Percentiles rank a stretch among this genome's conserved stretches.
phyloP scores from a whole-genome alignment of 1,140 invertebrate genomes.

The Aethina tumida region DNA sequence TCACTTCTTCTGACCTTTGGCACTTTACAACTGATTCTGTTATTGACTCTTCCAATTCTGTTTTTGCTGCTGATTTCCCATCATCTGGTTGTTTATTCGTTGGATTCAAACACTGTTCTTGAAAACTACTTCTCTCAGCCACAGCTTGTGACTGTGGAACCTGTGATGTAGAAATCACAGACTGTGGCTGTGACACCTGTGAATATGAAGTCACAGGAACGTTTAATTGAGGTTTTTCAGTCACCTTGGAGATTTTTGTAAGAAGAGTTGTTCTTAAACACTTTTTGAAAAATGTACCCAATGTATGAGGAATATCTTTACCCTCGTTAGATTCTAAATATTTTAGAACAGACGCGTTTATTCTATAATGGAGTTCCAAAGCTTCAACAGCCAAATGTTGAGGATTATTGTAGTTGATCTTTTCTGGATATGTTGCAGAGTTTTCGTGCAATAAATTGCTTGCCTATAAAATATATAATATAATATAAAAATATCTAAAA shows the following conservation, averaged over 20 bases:
- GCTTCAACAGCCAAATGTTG: constrained; percentile 81
- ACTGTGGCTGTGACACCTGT: constrained; percentile 3
- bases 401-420: constrained; percentile 76
- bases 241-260: constrained; percentile 4
- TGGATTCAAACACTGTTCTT: constrained; percentile 18
- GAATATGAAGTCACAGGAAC: too few relatives aligned
- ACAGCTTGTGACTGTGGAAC: not conserved
- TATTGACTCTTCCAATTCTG: constrained; percentile 2
- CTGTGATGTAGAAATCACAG: constrained; percentile 1
- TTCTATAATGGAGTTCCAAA: constrained; percentile 73
- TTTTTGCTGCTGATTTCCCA: not conserved
- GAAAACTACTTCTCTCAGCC: constrained; percentile 10
- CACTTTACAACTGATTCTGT: constrained; percentile 6
- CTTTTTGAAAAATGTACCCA: constrained; percentile 33
- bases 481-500: constrained; percentile 12
- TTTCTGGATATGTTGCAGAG: constrained; percentile 73
- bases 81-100: constrained; percentile 6
- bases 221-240: too few relatives aligned
- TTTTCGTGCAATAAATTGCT: constrained; percentile 65
- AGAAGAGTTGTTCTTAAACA: constrained; percentile 16
- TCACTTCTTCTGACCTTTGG: not conserved
- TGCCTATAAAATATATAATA: constrained; percentile 42
- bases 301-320: constrained; percentile 29
- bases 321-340: constrained; percentile 60
- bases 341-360: constrained; percentile 79